Conservation (phyloP, 1,140 invertebrate genomes). For the Hyphantria cunea region DNA sequence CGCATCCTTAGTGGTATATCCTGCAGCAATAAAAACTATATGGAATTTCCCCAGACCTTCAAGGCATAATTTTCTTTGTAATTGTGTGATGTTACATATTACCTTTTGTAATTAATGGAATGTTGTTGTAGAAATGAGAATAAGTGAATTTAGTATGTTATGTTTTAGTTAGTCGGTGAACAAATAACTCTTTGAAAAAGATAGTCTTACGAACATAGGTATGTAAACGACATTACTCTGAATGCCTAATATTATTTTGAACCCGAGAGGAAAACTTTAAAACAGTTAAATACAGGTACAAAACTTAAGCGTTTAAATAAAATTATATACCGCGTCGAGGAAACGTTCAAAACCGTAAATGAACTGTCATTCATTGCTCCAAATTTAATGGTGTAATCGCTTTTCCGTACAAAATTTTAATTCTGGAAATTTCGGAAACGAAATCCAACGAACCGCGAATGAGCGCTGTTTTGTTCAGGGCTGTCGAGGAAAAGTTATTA, state of each 20-base stretch:
- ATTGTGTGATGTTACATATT: not conserved
- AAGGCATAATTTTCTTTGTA: not conserved
- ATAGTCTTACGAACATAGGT: no score
- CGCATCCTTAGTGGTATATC: conserved; percentile 23
- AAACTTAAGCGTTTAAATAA: conserved; percentile 5
- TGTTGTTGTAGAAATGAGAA: not conserved
- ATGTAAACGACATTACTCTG: no score
- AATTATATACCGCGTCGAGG: conserved; percentile 10
- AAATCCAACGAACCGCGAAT: conserved; percentile 22
- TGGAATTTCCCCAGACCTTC: conserved; percentile 14
- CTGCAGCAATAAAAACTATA: conserved; percentile 22
- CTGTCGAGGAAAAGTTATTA: not conserved
- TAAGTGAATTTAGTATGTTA: not conserved
- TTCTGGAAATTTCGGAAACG: conserved; percentile 21
- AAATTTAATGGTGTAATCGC: conserved; percentile 42
- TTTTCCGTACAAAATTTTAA: conserved; percentile 34
- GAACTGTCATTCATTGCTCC: conserved; percentile 37
- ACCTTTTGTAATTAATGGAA: not conserved
- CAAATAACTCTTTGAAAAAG: no score
- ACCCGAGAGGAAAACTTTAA: no score
- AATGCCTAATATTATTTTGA: no score
- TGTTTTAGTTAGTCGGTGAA: no score
- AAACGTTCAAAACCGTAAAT: conserved; percentile 34
- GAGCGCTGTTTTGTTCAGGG: conserved; percentile 4
- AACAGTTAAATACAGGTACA: no score